Conservation (phyloP, 1,140 invertebrate genomes). For the Bicyclus anynana region DNA sequence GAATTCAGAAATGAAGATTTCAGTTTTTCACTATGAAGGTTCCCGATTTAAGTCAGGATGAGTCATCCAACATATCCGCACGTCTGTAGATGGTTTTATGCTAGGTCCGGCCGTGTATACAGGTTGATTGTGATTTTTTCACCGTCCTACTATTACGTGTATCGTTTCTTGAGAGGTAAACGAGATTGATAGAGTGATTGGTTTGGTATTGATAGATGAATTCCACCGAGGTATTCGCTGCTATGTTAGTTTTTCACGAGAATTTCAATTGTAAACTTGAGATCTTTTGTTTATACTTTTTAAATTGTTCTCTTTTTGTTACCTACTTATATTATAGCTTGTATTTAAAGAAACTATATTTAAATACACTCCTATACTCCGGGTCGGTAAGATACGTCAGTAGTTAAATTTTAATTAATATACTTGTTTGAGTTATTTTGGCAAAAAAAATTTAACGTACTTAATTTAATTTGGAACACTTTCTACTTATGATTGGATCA, state of each 20-base stretch:
- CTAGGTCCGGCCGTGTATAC: conserved; percentile 45
- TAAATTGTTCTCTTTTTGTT: background rate
- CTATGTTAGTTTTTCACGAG: background rate
- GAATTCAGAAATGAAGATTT: too few species aligned
- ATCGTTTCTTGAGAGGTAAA: conserved; percentile 4
- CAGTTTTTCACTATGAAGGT: too few species aligned
- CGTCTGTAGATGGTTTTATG: background rate
- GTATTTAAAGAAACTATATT: too few species aligned
- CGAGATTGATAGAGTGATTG: conserved; percentile 13
- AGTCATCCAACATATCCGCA: background rate
- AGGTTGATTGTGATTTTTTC: conserved; percentile 36
- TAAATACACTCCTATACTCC: too few species aligned
- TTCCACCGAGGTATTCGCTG: conserved; percentile 4
- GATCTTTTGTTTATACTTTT: background rate
- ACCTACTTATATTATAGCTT: background rate
- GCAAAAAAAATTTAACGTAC: too few species aligned
- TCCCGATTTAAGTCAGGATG: background rate
- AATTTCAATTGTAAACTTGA: background rate
- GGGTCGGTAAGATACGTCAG: too few species aligned
- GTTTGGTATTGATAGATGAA: conserved; percentile 10
- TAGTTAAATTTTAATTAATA: too few species aligned
- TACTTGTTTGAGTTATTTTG: too few species aligned
- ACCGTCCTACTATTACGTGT: conserved; percentile 14
- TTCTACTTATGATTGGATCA: too few species aligned
- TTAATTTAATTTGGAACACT: too few species aligned